phyloP scores from a whole-genome alignment of 2,113 vertebrate genomes.

The Pteropus alecto region DNA sequence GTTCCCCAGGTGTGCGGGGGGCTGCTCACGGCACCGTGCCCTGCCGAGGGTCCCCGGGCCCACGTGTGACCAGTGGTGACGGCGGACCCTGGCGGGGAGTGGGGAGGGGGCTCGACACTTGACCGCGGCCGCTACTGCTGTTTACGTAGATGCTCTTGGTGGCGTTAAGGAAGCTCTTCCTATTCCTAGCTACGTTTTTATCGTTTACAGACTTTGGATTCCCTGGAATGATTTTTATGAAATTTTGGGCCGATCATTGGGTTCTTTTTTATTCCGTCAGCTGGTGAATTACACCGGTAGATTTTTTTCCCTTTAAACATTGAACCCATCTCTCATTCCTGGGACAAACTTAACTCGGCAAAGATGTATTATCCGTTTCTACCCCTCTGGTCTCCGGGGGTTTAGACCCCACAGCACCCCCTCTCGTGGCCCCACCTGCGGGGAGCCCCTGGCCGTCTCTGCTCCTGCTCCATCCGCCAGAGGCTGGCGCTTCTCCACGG shows the following conservation, averaged over 20 bases:
- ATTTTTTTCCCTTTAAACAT: neutral
- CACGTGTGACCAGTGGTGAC: no score
- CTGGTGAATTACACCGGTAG: neutral
- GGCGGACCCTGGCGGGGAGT: no score
- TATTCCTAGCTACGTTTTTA: neutral
- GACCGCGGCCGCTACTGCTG: no score
- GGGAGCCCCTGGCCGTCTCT: neutral
- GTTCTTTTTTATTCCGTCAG: neutral
- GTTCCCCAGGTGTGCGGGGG: no score
- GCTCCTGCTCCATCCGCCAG: rapidly evolving
- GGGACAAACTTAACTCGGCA: neutral
- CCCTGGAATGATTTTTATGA: neutral
- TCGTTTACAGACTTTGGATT: neutral
- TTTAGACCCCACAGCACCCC: rapidly evolving
- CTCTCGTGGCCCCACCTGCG: neutral
- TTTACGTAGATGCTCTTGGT: rapidly evolving
- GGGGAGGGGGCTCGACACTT: no score
- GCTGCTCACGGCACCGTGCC: no score
- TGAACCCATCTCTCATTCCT: neutral
- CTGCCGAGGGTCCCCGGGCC: no score
- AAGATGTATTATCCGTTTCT: neutral
- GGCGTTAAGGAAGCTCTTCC: no score
- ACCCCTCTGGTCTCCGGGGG: rapidly evolving
- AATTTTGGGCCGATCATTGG: neutral
- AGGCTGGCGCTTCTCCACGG: rapidly evolving